Evolutionary conservation across 2,888 invertebrate species (phyloP).

Genomic region (Perdita meconis): DNA sequence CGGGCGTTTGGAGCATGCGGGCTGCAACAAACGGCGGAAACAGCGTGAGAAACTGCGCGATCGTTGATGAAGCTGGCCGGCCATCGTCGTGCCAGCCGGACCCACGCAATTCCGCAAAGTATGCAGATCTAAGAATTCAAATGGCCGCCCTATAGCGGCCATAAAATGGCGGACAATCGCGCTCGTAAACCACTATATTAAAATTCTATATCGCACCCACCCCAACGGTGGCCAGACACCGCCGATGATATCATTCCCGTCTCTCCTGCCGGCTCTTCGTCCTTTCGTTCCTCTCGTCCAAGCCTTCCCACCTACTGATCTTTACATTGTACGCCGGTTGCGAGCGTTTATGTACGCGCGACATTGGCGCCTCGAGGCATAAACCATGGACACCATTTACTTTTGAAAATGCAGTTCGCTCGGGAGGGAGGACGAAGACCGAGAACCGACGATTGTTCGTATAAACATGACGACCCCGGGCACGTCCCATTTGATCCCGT

Average conservation of each 20-base stretch:
- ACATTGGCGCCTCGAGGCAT: constrained; percentile 64
- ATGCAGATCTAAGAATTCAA: constrained; percentile 84
- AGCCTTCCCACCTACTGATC: constrained; percentile 65
- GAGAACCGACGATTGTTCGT: not conserved
- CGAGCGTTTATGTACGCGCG: constrained; percentile 61
- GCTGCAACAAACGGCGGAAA: constrained; percentile 41
- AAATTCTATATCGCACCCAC: constrained; percentile 82
- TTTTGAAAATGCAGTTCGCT: constrained; percentile 39
- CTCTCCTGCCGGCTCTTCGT: constrained; percentile 25
- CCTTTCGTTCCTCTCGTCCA: constrained; percentile 49
- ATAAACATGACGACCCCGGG: constrained; percentile 14
- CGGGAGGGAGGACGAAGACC: not conserved
- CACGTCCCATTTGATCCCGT: not conserved
- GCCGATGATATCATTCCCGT: constrained; percentile 52
- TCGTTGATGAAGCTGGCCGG: constrained; percentile 49
- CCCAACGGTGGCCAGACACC: constrained; percentile 28
- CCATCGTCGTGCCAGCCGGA: constrained; percentile 67
- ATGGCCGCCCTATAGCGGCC: constrained; percentile 81
- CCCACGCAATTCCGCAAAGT: constrained; percentile 82
- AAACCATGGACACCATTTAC: constrained; percentile 45
- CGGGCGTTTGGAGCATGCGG: constrained; percentile 77
- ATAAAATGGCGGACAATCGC: constrained; percentile 84
- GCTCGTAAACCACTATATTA: constrained; percentile 84
- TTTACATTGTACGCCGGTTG: constrained; percentile 63
- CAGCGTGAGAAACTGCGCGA: constrained; percentile 31